Evolutionary conservation across 2,888 invertebrate species (phyloP), one percentile per base, ranked within the genome.

Genomic region (Folsomia candida): DNA sequence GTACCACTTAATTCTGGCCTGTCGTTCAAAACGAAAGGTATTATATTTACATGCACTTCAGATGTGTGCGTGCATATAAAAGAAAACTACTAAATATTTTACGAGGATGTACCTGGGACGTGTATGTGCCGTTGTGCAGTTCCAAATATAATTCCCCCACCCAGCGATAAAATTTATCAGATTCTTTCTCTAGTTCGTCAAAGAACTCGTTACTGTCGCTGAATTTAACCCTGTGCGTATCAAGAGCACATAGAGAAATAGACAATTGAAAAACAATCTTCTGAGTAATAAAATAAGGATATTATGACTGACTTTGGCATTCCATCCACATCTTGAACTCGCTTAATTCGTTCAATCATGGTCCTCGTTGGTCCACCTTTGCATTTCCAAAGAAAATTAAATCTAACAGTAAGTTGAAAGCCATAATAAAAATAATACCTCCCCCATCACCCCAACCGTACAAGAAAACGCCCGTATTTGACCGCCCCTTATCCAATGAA

Each of bases 101-200:
- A n/a, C n/a, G n/a, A n/a, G n/a, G n/a, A 11, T 29, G 1, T 63
- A 70, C 83, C 78, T 85, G 86, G 0, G 85, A 83, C 1, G 86
- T 86, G 81, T 86, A 86, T 0, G 85, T 86, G 2, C 84, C 86
- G 80, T 86, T 86, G 78, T 86, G 86, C n/a, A 86, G 78, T 74
- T 86, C 86, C 67, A 86, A 80, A 80, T 84, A 86, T 24, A 86
- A 81, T 79, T 86, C 86, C 1, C 86, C 86, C 20, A 81, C 81
- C 86, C 86, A 86, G 26, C 81, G 81, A 79, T 83, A 84, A 68
- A 86, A 80, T 54, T 83, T 83, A 18, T 79, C 70, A 2, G 68
- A 66, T 18, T 83, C 82, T 59, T 81, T 80, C 68, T 80, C 80
- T 57, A 82, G 69, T 25, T 71, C 70, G 0, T 76, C 73, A 66